Evolutionary conservation across 2,888 invertebrate genomes (phyloP), one percentile per base, ranked within the genome.

Genomic region (Diarsia rubi): DNA sequence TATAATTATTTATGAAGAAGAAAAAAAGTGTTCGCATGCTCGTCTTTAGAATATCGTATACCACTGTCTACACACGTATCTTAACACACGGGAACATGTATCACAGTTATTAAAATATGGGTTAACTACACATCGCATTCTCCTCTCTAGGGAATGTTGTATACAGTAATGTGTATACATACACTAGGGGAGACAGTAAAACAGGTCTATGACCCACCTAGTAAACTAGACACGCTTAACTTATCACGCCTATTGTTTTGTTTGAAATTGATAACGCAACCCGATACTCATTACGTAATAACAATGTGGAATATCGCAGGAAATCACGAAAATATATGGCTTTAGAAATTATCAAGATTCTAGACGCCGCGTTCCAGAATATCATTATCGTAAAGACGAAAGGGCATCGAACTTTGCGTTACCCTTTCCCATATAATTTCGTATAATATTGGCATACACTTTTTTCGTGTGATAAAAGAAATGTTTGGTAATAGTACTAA

Each of bases 321-420:
- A 42, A 69, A 37, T 78, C 47, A 59, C 24, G 65, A 64, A 83
- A 82, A 49, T 76, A 60, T 45, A 84, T 57, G 67, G 27, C 49
- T 73, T 69, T 60, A 11, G 47, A 82, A 37, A 64, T 72, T 76
- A 79, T 82, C 82, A 82, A 69, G 82, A 82, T 82, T 60, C 62
- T 81, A 78, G 62, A 81, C 65, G 71, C 75, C 75, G 64, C 69
- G 69, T 84, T 78, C 69, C 80, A 73, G 63, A 67, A 69, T 82
- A 82, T 47, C 52, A 37, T 69, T 82, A 69, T 52, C 19, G 45
- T 68, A 64, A 52, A 71, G 54, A 45, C 31, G 65, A 84, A 68
- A 81, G 81, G 49, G 60, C 69, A 69, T 66, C 1, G 74, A 79
- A 69, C 83, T 79, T 12, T 19, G 54, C 19, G 49, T 49, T 47